These are phyloP conservation scores for Acrobasis suavella DNA, from an alignment of 2,888 invertebrate species.

Conservation along the genomic window DNA sequence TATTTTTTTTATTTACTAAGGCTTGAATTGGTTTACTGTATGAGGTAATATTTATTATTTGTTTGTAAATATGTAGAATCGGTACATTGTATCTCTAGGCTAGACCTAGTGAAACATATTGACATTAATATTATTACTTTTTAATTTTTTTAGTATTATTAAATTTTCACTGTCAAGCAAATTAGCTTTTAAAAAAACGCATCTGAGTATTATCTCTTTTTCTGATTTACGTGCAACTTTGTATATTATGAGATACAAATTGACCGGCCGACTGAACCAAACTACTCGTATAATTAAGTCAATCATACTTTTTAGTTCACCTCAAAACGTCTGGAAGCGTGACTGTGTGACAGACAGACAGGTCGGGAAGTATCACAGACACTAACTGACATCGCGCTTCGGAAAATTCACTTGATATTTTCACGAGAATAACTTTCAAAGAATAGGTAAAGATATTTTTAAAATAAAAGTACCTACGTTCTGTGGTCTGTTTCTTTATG, in stretches of 20 bases:
- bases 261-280: conserved; percentile 10
- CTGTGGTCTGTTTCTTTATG: not conserved
- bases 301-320: conserved; percentile 55
- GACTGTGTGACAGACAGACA: conserved; percentile 36
- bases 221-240: not conserved
- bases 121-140: no score
- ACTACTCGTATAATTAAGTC: conserved; percentile 47
- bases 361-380: conserved; percentile 37
- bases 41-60: not conserved
- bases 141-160: no score
- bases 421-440: conserved; percentile 19
- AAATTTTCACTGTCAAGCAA: no score
- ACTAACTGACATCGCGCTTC: conserved; percentile 36
- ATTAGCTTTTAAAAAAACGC: no score
- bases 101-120: no score
- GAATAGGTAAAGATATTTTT: not conserved
- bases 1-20: conserved; percentile 8
- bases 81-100: no score
- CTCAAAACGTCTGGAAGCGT: conserved; percentile 52
- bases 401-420: conserved; percentile 27
- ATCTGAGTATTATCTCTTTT: no score
- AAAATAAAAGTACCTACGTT: not conserved
- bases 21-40: not conserved
- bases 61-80: not conserved
- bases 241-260: not conserved